These are phyloP conservation scores for Drosophila fungiperda DNA, from an alignment of 2,888 invertebrate species.

Conservation along the genomic window DNA sequence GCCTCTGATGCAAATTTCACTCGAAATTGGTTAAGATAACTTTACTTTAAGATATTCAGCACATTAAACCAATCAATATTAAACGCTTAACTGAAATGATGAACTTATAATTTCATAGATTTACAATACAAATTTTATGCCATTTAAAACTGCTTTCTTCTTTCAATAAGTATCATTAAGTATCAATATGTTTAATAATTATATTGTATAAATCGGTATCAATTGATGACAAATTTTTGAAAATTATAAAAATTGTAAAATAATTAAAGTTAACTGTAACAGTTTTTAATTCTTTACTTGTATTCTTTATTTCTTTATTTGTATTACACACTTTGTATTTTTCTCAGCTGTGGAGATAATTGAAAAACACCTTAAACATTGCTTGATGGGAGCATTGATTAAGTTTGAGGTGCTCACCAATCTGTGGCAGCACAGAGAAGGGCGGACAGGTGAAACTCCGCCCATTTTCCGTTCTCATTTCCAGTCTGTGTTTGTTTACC, in stretches of 20 bases:
- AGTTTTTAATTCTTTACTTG: neutral
- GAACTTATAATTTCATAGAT: neutral
- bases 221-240: no score
- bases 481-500: constrained; percentile 50
- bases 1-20: constrained; percentile 22
- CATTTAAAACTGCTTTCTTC: neutral
- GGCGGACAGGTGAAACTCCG: neutral
- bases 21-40: neutral
- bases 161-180: neutral
- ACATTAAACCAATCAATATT: neutral
- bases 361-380: constrained; percentile 4
- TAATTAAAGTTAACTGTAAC: no score
- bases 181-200: no score
- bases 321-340: no score
- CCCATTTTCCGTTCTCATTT: constrained; percentile 30
- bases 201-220: no score
- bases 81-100: neutral
- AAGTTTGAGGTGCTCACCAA: constrained; percentile 18
- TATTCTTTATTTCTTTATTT: no score
- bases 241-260: neutral
- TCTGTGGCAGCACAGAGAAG: neutral
- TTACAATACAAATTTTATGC: neutral
- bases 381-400: constrained; percentile 21
- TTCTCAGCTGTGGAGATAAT: neutral
- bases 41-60: neutral